Evolutionary conservation across 2,888 invertebrate species (phyloP).

Genomic region (Taphrorychus bicolor): DNA sequence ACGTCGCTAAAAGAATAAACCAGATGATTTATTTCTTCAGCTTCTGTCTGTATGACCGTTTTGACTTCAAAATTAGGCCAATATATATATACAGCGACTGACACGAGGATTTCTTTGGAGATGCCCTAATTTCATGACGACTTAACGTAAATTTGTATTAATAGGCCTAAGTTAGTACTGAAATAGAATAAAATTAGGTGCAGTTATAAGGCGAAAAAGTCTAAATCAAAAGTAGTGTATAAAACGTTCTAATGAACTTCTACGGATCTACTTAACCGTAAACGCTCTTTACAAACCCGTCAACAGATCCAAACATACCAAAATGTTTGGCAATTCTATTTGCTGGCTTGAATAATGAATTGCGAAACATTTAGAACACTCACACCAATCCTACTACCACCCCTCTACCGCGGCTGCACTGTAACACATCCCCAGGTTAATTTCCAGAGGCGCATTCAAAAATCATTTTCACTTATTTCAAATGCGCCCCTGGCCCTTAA

Average conservation of each 20-base stretch:
- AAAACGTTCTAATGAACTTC: conserved; percentile 33
- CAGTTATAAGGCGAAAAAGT: conserved; percentile 34
- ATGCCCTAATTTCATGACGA: not conserved
- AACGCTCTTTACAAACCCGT: conserved; percentile 34
- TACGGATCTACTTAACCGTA: conserved; percentile 39
- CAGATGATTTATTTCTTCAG: conserved; percentile 2
- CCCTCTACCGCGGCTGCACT: conserved; percentile 57
- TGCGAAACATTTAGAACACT: conserved; percentile 36
- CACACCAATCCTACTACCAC: conserved; percentile 53
- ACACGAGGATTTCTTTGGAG: not conserved
- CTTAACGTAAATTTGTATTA: not conserved
- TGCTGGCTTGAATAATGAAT: conserved; percentile 10
- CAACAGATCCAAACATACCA: conserved; percentile 36
- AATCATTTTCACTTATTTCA: not conserved
- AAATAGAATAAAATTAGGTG: conserved; percentile 38
- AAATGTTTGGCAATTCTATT: conserved; percentile 32
- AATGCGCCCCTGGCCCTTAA: not conserved
- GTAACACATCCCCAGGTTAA: conserved; percentile 58
- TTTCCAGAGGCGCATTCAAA: not conserved
- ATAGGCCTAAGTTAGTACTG: conserved; percentile 41
- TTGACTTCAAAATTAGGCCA: not conserved
- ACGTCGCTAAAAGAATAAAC: conserved; percentile 3
- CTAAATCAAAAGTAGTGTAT: conserved; percentile 34
- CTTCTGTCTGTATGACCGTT: not conserved
- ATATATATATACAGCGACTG: not conserved